Percentiles rank a stretch among this genome's conserved stretches.
phyloP scores from a whole-genome alignment of 2,113 vertebrate species.

The Scolopax mira region DNA sequence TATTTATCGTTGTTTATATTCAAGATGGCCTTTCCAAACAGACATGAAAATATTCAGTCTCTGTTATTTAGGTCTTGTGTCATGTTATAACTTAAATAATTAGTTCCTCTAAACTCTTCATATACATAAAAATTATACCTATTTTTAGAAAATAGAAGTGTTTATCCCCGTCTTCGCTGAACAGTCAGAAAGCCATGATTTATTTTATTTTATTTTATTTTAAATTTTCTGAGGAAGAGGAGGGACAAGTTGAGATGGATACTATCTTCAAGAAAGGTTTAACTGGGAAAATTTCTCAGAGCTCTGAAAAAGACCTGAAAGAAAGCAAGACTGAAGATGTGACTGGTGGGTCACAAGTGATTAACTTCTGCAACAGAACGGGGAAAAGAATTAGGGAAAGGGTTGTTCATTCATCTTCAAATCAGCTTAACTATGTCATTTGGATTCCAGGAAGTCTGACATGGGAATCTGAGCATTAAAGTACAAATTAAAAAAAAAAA shows the following conservation, averaged over 20 bases:
- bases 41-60: neutral
- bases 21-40: slow-evolving; percentile 4
- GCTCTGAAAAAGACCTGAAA: neutral
- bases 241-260: neutral
- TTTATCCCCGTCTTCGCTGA: neutral
- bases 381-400: neutral
- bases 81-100: neutral
- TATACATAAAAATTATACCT: neutral
- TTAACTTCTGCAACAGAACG: neutral
- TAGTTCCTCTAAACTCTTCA: neutral
- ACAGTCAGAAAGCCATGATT: fast-evolving
- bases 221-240: neutral
- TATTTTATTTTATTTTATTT: neutral
- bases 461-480: too few relatives aligned
- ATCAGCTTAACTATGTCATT: neutral
- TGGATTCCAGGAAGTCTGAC: neutral
- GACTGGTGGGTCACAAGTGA: neutral
- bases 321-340: neutral
- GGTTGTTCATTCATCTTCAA: neutral
- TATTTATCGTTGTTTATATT: neutral
- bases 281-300: neutral
- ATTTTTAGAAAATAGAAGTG: neutral
- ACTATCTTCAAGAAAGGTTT: neutral
- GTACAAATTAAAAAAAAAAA: neutral
- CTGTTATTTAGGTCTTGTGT: neutral